Evolutionary conservation across 2,113 vertebrate species (phyloP), one percentile per base, ranked within the genome.

Genomic region (Pavo muticus): DNA sequence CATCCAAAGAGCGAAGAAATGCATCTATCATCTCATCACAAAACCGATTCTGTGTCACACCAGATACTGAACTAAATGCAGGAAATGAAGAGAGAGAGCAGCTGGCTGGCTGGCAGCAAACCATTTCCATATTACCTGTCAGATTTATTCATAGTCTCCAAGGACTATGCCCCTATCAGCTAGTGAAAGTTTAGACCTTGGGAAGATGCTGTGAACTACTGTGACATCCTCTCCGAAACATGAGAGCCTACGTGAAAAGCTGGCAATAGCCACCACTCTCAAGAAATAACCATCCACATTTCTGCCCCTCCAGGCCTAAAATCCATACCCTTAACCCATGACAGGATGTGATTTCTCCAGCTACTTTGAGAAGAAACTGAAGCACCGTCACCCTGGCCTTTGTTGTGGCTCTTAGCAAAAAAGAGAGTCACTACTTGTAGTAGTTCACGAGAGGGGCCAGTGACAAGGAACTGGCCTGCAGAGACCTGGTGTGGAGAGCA

Each of bases 161-260:
- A 87, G 76, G 88, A 93, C 86, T 72, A 4, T 17, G 71, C 35
- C 61, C 73, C 80, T 40, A 81, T 65, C 76, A 92, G 65, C 61
- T 27, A 78, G 54, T 52, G 74, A 79, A 94, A 93, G 87, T 59
- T 87, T 6, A 95, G 77, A 93, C 64, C 84, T 94, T 91, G 73
- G 84, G 84, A 93, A 93, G 37, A 95, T 0, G 19, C 57, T 40
- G 79, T 75, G 70, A 78, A 67, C 92, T 81, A 72, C 7, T 89
- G 63, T 44, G 60, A 91, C 87, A 91, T 71, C 32, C 74, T 4
- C 72, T 74, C 63, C 63, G 91, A 84, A 93, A 93, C 27, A 48
- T 0, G n/a, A 94, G 87, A 67, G 4, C 21, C 50, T 45, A 40
- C 7, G 64, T 71, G 81, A 92, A 84, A 82, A 89, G 89, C n/a